Conservation (phyloP, 1,140 invertebrate genomes). For the Papilio dardanus region DNA sequence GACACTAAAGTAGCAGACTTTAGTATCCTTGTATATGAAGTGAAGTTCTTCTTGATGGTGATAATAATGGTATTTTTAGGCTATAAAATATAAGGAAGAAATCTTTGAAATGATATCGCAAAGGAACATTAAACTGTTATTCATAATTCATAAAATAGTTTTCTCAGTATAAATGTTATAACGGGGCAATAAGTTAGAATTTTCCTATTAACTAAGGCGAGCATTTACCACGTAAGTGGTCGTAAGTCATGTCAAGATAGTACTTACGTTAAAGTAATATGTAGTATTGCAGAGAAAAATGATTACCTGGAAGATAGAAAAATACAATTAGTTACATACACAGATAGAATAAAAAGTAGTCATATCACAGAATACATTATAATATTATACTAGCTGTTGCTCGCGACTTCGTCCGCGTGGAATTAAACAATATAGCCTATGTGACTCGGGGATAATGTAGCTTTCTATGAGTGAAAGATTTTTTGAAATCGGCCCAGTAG, state of each 20-base stretch:
- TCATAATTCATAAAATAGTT: slow-evolving; percentile 12
- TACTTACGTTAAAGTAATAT: slow-evolving; percentile 14
- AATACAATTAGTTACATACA: background rate
- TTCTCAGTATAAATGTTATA: slow-evolving; percentile 1
- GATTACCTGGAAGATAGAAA: slow-evolving; percentile 1
- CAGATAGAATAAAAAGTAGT: background rate
- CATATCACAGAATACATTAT: too few relatives aligned
- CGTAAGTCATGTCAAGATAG: slow-evolving; percentile 25
- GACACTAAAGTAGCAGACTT: too few relatives aligned
- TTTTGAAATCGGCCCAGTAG: too few relatives aligned
- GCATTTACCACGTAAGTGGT: slow-evolving; percentile 15
- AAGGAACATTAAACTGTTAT: background rate
- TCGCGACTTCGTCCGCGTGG: too few relatives aligned
- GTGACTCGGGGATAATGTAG: too few relatives aligned
- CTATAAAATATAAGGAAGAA: background rate
- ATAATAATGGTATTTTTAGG: too few relatives aligned
- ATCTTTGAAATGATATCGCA: too few relatives aligned
- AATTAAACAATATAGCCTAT: too few relatives aligned
- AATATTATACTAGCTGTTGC: too few relatives aligned
- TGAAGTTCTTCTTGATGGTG: too few relatives aligned
- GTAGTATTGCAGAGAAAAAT: background rate
- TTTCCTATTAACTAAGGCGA: slow-evolving; percentile 12
- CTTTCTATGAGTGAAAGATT: too few relatives aligned
- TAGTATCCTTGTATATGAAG: too few relatives aligned
- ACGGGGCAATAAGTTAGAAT: slow-evolving; percentile 9